Evolutionary conservation across 2,113 vertebrate genomes (phyloP), one percentile per base, ranked within the genome.

Genomic region (Aptenodytes patagonicus): DNA sequence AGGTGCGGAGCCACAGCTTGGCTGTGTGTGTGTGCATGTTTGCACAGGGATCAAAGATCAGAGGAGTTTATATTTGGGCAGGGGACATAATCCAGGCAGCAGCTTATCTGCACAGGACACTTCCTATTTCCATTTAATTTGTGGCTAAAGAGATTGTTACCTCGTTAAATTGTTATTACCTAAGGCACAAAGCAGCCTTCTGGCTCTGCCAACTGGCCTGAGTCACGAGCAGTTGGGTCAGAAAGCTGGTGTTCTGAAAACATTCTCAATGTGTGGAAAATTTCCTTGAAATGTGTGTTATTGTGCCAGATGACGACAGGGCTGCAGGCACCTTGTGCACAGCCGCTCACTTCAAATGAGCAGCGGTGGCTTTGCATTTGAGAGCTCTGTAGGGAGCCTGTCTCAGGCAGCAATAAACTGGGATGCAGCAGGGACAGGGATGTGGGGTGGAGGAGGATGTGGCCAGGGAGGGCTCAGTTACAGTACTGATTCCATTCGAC

Each of bases 71-170:
- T 95, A 88, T 93, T 95, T 94, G 93, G 91, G 93, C 82, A 94
- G 62, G 81, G 84, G 78, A 80, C 82, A 60, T 96, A 94, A 94
- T 97, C 89, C 95, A 92, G 89, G 87, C 95, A 93, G 89, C 77
- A 83, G 95, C 91, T 97, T 96, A 96, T 97, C 96, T 95, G 94
- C 78, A 96, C 95, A 96, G 95, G 94, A 92, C 93, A 94, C 94
- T 95, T 97, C 92, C 94, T 49, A 77, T 94, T 95, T 95, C 95
- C 92, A 80, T 95, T 96, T 97, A 92, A 95, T 97, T 96, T 95
- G 93, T 80, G 86, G 91, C 93, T 94, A 94, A 96, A 94, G 95
- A 96, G 96, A 96, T 91, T 96, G 95, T 93, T 96, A 95, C 95
- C 95, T 95, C 93, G 93, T 96, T 95, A 93, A 94, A 95, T 96